Evolutionary conservation across 2,797 vertebrate species (phyloP), one percentile per base, ranked within the genome.

Genomic region (Acomys russatus): DNA sequence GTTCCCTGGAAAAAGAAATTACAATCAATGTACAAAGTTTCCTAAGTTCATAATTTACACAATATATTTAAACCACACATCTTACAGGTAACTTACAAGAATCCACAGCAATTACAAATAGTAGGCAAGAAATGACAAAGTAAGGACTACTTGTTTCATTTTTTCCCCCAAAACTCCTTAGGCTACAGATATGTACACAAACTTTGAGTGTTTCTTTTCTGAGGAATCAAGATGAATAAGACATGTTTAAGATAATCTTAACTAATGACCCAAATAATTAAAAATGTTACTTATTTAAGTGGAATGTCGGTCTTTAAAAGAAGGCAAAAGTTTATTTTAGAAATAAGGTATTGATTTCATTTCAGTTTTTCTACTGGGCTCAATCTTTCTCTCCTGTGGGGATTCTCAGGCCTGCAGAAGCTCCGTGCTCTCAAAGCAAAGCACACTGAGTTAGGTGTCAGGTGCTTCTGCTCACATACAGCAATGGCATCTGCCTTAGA

Each of bases 1-100:
- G 99, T 98, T 97, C 99, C 99, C 99, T 99, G 98, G 96, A 98
- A 99, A 98, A 98, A 98, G 94, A 97, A 6, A 97, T 0, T 94
- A 64, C 20, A 85, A 86, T 98, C 77, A 98, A 97, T 49, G 96
- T 49, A 82, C 2, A 97, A 87, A 96, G 97, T 84, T 86, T 90
- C 51, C 71, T 68, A 82, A 56, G 14, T 83, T 91, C 54, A 35
- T 59, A 93, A 74, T 56, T 96, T 35, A 95, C 61, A 97, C 89
- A 92, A 96, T 23, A 93, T 7, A 93, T n/a, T 71, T 1, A 61
- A 90, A 74, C 33, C 33, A 92, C 1, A 93, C 0, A 85, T 7
- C 38, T 84, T 73, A 28, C 49, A 92, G 22, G 63, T 92, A 92
- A 90, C 44, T 64, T 86, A 82, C 0, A 85, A 63, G 68, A 86